These are phyloP conservation scores for Patella ulyssiponensis DNA, from an alignment of 2,888 invertebrate genomes.

Conservation along the genomic window DNA sequence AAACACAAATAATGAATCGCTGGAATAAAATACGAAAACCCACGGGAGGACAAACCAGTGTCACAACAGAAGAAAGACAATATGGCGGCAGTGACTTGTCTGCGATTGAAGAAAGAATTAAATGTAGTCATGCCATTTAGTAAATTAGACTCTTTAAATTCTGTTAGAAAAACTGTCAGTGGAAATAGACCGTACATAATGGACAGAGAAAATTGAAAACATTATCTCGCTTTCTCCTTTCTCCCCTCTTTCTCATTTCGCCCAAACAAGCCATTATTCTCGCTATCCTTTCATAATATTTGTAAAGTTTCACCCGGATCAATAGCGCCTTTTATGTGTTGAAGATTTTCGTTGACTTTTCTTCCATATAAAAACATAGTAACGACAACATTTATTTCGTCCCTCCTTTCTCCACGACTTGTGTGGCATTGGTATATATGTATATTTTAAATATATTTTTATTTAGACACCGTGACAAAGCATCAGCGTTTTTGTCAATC, in stretches of 20 bases:
- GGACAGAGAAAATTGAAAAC: not conserved
- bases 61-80: not conserved
- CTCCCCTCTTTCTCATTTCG: not conserved
- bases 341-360: not conserved
- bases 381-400: not conserved
- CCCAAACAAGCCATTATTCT: conserved; percentile 6
- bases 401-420: not conserved
- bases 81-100: not conserved
- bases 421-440: conserved; percentile 8
- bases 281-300: conserved; percentile 9
- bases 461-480: not conserved
- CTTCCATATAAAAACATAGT: not conserved
- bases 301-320: conserved; percentile 9
- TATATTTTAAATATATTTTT: not conserved
- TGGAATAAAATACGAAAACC: too few relatives aligned
- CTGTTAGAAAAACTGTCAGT: too few relatives aligned
- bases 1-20: too few relatives aligned
- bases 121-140: too few relatives aligned
- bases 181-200: not conserved
- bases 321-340: conserved; percentile 15
- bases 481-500: not conserved
- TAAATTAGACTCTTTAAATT: too few relatives aligned
- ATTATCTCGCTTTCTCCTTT: not conserved
- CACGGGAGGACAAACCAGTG: not conserved
- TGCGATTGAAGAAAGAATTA: not conserved